phyloP scores from a whole-genome alignment of 2,113 vertebrate species.

The Microtus oregoni region DNA sequence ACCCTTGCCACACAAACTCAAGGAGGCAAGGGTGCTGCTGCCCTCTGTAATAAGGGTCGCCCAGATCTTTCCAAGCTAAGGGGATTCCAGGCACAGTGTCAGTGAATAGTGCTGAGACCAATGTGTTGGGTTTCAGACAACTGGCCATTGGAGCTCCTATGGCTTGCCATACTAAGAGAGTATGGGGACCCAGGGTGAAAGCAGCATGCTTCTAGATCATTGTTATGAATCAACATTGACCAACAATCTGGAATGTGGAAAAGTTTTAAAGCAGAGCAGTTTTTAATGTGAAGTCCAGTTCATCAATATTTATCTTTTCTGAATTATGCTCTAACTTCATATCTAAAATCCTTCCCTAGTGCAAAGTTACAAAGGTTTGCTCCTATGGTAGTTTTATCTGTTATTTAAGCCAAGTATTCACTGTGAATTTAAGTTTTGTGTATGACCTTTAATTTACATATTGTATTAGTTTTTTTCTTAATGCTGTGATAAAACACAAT shows the following conservation, averaged over 20 bases:
- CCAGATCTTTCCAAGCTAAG: background rate
- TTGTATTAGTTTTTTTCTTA: background rate
- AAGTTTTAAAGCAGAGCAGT: background rate
- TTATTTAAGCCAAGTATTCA: background rate
- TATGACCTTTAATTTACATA: background rate
- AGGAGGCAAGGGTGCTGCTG: background rate
- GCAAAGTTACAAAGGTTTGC: background rate
- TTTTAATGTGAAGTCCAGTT: constrained; percentile 7
- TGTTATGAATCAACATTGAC: background rate
- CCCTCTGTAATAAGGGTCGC: background rate
- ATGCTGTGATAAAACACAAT: background rate
- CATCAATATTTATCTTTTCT: background rate
- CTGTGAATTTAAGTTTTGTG: background rate
- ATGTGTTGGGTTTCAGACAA: background rate
- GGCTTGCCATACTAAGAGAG: background rate
- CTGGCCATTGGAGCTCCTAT: background rate
- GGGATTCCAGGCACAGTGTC: background rate
- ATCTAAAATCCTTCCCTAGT: constrained; percentile 6
- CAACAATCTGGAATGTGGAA: background rate
- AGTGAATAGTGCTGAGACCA: background rate
- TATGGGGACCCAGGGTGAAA: background rate
- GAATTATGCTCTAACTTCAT: background rate
- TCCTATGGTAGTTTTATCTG: background rate
- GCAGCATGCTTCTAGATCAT: background rate
- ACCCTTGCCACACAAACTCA: background rate